These are phyloP conservation scores for Leptopilina syphax DNA, from an alignment of 2,888 invertebrate genomes.

Conservation along the genomic window DNA sequence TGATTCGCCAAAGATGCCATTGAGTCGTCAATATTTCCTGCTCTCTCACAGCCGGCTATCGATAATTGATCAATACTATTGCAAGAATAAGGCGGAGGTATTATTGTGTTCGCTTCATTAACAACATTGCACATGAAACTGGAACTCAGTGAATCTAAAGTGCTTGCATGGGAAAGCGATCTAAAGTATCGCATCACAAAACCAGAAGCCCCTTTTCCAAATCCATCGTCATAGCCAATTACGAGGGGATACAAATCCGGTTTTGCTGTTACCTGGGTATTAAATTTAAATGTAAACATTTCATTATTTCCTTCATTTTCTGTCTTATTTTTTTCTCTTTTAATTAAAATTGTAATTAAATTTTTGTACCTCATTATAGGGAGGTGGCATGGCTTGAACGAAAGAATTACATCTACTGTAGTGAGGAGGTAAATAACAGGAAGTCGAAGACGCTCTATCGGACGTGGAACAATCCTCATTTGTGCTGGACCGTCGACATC, in stretches of 20 bases:
- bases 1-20: conserved; percentile 75
- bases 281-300: conserved; percentile 46
- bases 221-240: conserved; percentile 85
- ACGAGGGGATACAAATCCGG: conserved; percentile 91
- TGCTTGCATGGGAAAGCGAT: conserved; percentile 90
- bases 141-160: conserved; percentile 90
- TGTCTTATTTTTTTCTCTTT: too few species aligned
- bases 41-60: conserved; percentile 68
- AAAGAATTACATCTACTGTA: conserved; percentile 91
- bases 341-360: neutral
- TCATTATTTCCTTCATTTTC: neutral
- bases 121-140: conserved; percentile 91
- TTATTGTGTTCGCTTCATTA: conserved; percentile 90
- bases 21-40: conserved; percentile 68
- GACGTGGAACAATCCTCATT: conserved; percentile 81
- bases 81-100: conserved; percentile 91
- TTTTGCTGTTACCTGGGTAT: conserved; percentile 86
- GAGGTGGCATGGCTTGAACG: conserved; percentile 85
- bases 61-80: conserved; percentile 84
- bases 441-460: conserved; percentile 88
- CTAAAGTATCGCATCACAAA: conserved; percentile 92
- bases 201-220: conserved; percentile 84
- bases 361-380: conserved; percentile 86
- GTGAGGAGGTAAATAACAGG: conserved; percentile 89
- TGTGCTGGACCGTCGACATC: conserved; percentile 77